Evolutionary conservation across 1,140 invertebrate species (phyloP), one percentile per base, ranked within the genome.

Genomic region (Eubasilissa regina): DNA sequence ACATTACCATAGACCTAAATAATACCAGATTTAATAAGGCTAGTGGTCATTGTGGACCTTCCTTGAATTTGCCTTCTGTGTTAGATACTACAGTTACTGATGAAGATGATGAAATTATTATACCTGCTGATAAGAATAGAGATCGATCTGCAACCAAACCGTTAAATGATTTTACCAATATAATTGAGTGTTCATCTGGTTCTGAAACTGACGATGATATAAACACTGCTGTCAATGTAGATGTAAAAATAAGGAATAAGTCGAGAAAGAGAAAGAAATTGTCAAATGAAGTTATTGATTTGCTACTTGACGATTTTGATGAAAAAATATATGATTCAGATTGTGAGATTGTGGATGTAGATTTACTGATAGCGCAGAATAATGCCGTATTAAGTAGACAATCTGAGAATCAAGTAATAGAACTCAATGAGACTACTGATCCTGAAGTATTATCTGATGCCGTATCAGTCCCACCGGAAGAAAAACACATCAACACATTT

Each of bases 321-420:
- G 19, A 51, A 13, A 73, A 55, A 35, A 73, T 44, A 25, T 55
- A 73, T 45, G 47, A 73, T 73, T 73, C 68, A 13, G 68, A 73
- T 35, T 73, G 68, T 55, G 68, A 73, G 19, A 73, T 73, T 53
- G 48, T 73, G 4, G 68, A 73, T 73, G 68, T 73, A 1, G 68
- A 73, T 43, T 11, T 7, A 13, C n/a, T 73, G 9, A 43, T 73
- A 53, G 68, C 68, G 8, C 9, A 55, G 11, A 73, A 73, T 35
- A 55, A 73, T 73, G 68, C 68, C 12, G 35, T 73, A 0, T 73
- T 73, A 15, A 35, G 35, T 48, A 47, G 43, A 15, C 9, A 6
- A 12, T 35, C 19, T 19, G 1, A 35, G n/a, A 44, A 17, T 44
- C n/a, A 68, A 17, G 44, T 68, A 0, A 68, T 68, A 19, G 35